phyloP scores from a whole-genome alignment of 2,888 invertebrate species.

The Aricia artaxerxes region DNA sequence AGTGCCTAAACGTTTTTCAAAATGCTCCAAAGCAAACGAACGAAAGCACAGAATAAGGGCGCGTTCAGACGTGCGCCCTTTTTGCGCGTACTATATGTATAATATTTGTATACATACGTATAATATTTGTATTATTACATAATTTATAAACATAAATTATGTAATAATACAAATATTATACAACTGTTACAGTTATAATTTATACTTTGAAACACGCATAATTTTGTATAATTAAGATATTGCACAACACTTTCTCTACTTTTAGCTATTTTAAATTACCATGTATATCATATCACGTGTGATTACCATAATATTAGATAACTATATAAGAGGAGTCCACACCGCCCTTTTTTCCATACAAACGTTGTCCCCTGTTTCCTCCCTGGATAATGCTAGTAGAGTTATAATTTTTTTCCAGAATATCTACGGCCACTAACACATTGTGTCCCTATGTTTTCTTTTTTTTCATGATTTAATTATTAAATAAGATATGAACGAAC shows the following conservation, averaged over 20 bases:
- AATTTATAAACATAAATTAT: not conserved
- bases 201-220: not conserved
- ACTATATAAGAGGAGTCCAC: not conserved
- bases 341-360: too few relatives aligned
- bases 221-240: constrained; percentile 23
- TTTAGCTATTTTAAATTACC: not conserved
- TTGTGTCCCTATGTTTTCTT: too few relatives aligned
- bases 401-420: too few relatives aligned
- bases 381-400: too few relatives aligned
- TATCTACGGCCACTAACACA: too few relatives aligned
- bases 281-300: not conserved
- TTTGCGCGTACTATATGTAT: too few relatives aligned
- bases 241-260: constrained; percentile 19
- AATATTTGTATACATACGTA: too few relatives aligned
- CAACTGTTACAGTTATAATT: not conserved
- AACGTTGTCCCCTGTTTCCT: too few relatives aligned
- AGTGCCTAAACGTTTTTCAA: constrained; percentile 15
- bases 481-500: too few relatives aligned
- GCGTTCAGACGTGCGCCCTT: too few relatives aligned
- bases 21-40: not conserved
- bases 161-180: not conserved
- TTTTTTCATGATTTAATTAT: too few relatives aligned
- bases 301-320: not conserved
- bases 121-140: too few relatives aligned
- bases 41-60: not conserved